Evolutionary conservation across 1,140 invertebrate genomes (phyloP), one percentile per base, ranked within the genome.

Genomic region (Hyles euphorbiae): DNA sequence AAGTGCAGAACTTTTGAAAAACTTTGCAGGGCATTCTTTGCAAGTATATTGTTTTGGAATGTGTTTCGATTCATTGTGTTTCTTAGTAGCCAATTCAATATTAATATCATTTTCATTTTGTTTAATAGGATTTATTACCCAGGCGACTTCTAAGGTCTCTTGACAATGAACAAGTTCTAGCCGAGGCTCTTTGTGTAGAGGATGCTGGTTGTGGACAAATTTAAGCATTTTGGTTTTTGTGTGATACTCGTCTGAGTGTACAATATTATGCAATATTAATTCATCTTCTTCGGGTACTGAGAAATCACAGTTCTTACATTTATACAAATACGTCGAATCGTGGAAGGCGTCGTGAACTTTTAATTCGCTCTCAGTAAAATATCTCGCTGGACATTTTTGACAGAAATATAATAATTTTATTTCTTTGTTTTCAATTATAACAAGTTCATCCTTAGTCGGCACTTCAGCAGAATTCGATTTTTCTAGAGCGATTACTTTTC

Each of bases 221-320:
- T 94, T 90, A 34, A 97, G 82, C 63, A 92, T 90, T 73, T 92
- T 93, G 3, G 94, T 96, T 70, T 94, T 92, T 48, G 95, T 92
- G 82, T 96, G 93, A 81, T 97, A 97, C 68, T 96, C 94, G 5
- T 92, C 90, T 3, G 94, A 93, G 78, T 98, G 96, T 0, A 97
- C 95, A 68, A 93, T 92, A 3, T 91, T 87, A 83, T 97, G 96
- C 3, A 93, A 91, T n/a, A 91, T 75, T 7, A 97, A 83, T 73
- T 96, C 92, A 1, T 90, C 89, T 60, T 92, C 91, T 67, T 95
- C 93, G 0, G 92, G 84, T 0, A 94, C 93, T 0, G 94, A 92
- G 76, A 95, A 97, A n/a, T 94, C 93, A 73, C 96, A 97, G 76
- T 91, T 92, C 53, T 93, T 90, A 70, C 96, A 97, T 58, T 93